Evolutionary conservation across 2,888 invertebrate genomes (phyloP), one percentile per base, ranked within the genome.

Genomic region (Oxyteleia sp.): DNA sequence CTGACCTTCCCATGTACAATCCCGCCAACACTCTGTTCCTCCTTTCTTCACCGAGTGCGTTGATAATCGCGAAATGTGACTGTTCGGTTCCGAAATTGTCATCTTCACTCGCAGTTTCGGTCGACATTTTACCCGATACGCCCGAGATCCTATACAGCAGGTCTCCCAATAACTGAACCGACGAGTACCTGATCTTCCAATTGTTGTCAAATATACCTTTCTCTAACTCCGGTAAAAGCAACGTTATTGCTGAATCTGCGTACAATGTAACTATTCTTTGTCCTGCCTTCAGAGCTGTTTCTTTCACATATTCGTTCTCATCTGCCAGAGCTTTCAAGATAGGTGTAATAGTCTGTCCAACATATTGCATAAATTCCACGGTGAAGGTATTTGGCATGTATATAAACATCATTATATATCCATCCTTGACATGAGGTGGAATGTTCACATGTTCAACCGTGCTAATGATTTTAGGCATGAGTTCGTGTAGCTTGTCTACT

Each of bases 361-460:
- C 97, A 94, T 99, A 99, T 0, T 97, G 98, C 0, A 97, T 97
- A 94, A 99, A 99, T 92, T 98, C 98, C 85, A 96, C 96, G 4
- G 98, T 98, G 94, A 99, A 99, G 10, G 99, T 98, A 81, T 97
- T 97, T 1, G 99, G 99, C 96, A 99, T 97, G 94, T 99, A 99
- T 91, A 99, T 99, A 94, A 99, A 99, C 98, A 99, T 98, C 98
- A 99, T 99, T 84, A 99, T 99, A 94, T 99, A 99, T 47, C 99
- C 99, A 94, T 99, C 99, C 91, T 99, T 98, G 1, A 99, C 99
- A 94, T 99, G 98, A 0, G 99, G 98, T 4, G 98, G 98, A 89
- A 98, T 98, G 93, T 98, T 98, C 0, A 96, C 96, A 80, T 98
- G 95, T 92, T 98, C 98, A 0, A 99, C 98, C 0, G 98, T 99